Base-by-base conservation (phyloP, 2,113 vertebrate species). In the Scomber japonicus region DNA sequence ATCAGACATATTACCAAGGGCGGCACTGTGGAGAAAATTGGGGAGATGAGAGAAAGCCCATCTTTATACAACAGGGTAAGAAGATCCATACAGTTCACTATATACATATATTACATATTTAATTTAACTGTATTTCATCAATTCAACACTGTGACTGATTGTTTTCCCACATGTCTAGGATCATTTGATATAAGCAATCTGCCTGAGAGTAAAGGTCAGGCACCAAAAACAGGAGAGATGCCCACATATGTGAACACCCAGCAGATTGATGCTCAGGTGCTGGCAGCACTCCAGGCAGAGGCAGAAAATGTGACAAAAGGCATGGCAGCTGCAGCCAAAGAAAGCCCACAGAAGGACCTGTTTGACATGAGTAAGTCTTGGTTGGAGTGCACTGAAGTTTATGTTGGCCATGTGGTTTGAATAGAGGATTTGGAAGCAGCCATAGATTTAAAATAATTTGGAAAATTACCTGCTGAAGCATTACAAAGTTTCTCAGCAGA, bases 291-390 rank as follows among this genome's bases (percentile, higher is more conserved):
- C 69, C 96, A 96, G 71, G 92, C 93, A 5, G 94, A 96, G 67
- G 79, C 90, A 14, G 96, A 96, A 81, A 82, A 85, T 35, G 87
- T 90, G 45, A 88, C 93, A 9, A 93, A 92, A 69, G 91, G 92
- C 40, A 88, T 88, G 87, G 80, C 71, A 2, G 91, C 90, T 46
- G 91, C 91, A 83, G 94, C 93, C 78, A 93, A 94, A 71, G 96
- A 96, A 31, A 97, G 96, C 85, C 95, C 96, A 5, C 93, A 90
- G 91, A 99, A 96, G 89, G 98, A 99, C 93, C 93, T 99, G 69
- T 99, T 99, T 80, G 98, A 99, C 89, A 99, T 99, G 98, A 99
- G 98, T 99, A 93, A 95, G 97, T 87, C 56, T 44, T 14, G n/a
- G 48, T 49, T 57, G 31, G 31, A 2, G 4, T 49, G 11, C 17